Evolutionary conservation across 2,888 invertebrate genomes (phyloP).

Genomic region (Hipparchia sbordonii): DNA sequence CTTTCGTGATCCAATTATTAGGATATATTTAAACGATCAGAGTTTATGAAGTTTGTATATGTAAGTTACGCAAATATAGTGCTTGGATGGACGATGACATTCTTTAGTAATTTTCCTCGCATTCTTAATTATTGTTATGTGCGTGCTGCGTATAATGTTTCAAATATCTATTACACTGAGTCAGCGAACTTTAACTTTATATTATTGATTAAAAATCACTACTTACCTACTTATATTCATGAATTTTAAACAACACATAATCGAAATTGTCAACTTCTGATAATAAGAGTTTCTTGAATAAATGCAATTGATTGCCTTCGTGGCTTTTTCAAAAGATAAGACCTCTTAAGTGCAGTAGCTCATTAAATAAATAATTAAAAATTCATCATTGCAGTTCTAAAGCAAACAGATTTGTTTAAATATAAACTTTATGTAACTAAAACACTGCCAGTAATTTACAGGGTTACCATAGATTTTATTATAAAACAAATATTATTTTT

Average conservation of each 20-base stretch:
- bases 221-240: not conserved
- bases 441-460: conserved; percentile 34
- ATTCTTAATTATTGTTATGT: conserved; percentile 49
- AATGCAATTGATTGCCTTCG: no score
- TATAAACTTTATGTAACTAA: not conserved
- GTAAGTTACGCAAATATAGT: conserved; percentile 61
- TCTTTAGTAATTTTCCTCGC: conserved; percentile 66
- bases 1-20: no score
- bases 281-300: not conserved
- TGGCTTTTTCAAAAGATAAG: no score
- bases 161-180: conserved; percentile 32
- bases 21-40: not conserved
- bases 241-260: not conserved
- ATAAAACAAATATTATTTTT: not conserved
- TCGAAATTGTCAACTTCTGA: not conserved
- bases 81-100: conserved; percentile 66
- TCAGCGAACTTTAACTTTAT: conserved; percentile 38
- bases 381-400: not conserved
- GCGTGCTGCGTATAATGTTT: conserved; percentile 50
- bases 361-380: not conserved
- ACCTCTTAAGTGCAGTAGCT: no score
- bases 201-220: not conserved
- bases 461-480: conserved; percentile 28
- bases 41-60: conserved; percentile 41
- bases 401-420: not conserved